A percentile compares a stretch with the other conserved stretches of the same genome.
These are phyloP conservation scores for Rapana venosa DNA, from an alignment of 2,888 invertebrate species.

Conservation along the genomic window DNA sequence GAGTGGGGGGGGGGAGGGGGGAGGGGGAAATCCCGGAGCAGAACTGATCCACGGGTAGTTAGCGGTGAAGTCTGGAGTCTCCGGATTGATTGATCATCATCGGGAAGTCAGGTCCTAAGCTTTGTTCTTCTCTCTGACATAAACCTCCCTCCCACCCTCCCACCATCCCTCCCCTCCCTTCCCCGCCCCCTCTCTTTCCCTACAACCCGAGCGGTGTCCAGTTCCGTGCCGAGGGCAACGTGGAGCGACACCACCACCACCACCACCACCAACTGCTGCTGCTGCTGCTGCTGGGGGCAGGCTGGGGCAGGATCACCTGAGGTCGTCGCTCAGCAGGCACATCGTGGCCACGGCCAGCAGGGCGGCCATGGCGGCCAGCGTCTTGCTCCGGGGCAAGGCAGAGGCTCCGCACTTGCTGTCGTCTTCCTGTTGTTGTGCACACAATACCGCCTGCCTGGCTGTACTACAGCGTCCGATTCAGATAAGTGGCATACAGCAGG, in stretches of 20 bases:
- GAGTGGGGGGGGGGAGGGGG: neutral
- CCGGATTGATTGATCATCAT: neutral
- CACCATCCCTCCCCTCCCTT: neutral
- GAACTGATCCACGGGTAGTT: neutral
- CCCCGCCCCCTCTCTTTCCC: neutral
- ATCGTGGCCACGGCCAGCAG: neutral
- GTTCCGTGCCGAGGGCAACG: neutral
- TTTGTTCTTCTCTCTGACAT: neutral
- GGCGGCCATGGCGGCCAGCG: neutral
- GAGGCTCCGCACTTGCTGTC: constrained; percentile 54
- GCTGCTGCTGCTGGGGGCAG: constrained; percentile 2
- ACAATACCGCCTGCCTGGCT: no score
- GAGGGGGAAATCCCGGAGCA: neutral
- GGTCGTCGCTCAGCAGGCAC: constrained; percentile 25
- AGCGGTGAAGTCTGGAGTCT: constrained; percentile 12
- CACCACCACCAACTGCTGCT: no score
- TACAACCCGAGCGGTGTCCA: neutral
- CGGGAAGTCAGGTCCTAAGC: neutral
- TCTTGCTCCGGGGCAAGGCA: neutral
- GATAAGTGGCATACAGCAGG: no score
- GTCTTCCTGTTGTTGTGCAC: constrained; percentile 62
- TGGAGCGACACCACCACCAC: neutral
- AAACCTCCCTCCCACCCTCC: neutral
- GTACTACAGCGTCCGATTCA: no score
- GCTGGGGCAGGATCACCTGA: constrained; percentile 34